Evolutionary conservation across 2,888 invertebrate genomes (phyloP).

Genomic region (Melolontha melolontha): DNA sequence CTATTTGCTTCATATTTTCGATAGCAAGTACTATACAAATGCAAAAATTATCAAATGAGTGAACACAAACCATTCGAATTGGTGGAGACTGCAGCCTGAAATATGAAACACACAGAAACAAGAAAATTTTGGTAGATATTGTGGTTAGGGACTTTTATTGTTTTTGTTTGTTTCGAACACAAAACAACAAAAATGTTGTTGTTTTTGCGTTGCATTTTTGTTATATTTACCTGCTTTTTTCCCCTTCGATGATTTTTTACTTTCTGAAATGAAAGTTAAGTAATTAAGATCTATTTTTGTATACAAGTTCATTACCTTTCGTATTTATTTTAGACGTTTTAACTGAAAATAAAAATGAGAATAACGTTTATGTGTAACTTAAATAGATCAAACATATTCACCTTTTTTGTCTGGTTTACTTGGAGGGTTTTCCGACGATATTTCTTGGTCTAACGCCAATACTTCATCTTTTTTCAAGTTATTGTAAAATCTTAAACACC

Average conservation of each 20-base stretch:
- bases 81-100: too few species aligned
- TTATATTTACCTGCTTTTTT: slow-evolving; percentile 28
- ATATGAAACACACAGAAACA: too few species aligned
- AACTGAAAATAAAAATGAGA: too few species aligned
- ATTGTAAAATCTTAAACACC: slow-evolving; percentile 57
- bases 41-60: too few species aligned
- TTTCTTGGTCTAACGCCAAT: slow-evolving; percentile 38
- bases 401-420: slow-evolving; percentile 30
- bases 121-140: too few species aligned
- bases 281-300: slow-evolving; percentile 21
- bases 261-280: slow-evolving; percentile 3
- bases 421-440: slow-evolving; percentile 13
- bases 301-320: slow-evolving; percentile 46
- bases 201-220: too few species aligned
- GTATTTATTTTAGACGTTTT: slow-evolving; percentile 17
- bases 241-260: slow-evolving; percentile 38
- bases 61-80: too few species aligned
- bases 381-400: slow-evolving; percentile 10
- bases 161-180: too few species aligned
- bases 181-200: too few species aligned
- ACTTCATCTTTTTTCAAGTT: slow-evolving; percentile 44
- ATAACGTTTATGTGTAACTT: not conserved
- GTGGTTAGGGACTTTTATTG: too few species aligned
- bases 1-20: too few species aligned
- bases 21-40: too few species aligned